phyloP scores from a whole-genome alignment of 2,888 invertebrate genomes.

The Caenorhabditis sinica region DNA sequence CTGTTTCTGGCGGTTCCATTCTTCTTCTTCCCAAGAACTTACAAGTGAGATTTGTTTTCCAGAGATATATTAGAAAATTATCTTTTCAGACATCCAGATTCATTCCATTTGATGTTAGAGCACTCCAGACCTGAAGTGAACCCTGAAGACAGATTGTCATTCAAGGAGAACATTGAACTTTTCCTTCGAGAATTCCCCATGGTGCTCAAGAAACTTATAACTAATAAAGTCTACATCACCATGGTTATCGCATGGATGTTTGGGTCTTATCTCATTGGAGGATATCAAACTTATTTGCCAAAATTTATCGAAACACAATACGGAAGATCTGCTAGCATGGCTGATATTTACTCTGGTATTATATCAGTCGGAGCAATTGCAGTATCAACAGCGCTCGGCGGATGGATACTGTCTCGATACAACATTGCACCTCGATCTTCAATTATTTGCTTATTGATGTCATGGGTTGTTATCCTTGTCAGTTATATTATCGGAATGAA shows the following conservation, averaged over 20 bases:
- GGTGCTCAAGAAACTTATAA: slow-evolving; percentile 86
- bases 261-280: slow-evolving; percentile 82
- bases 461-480: slow-evolving; percentile 74
- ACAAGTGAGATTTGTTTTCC: slow-evolving; percentile 46
- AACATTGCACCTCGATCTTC: slow-evolving; percentile 73
- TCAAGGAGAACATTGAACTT: slow-evolving; percentile 49
- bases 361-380: slow-evolving; percentile 80
- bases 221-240: slow-evolving; percentile 88
- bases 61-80: background rate
- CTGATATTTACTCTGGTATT: slow-evolving; percentile 88
- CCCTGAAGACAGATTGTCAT: slow-evolving; percentile 44
- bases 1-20: slow-evolving; percentile 87
- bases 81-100: slow-evolving; percentile 62
- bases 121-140: slow-evolving; percentile 36
- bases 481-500: slow-evolving; percentile 75
- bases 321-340: slow-evolving; percentile 87
- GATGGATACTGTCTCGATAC: slow-evolving; percentile 74
- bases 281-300: slow-evolving; percentile 87
- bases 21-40: slow-evolving; percentile 87
- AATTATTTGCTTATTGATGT: slow-evolving; percentile 68
- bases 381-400: slow-evolving; percentile 78
- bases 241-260: slow-evolving; percentile 88
- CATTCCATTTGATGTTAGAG: slow-evolving; percentile 61
- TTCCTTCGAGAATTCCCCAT: slow-evolving; percentile 78
- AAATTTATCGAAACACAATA: slow-evolving; percentile 90